Conservation (phyloP, 1,140 invertebrate genomes). For the Heliconius congener region DNA sequence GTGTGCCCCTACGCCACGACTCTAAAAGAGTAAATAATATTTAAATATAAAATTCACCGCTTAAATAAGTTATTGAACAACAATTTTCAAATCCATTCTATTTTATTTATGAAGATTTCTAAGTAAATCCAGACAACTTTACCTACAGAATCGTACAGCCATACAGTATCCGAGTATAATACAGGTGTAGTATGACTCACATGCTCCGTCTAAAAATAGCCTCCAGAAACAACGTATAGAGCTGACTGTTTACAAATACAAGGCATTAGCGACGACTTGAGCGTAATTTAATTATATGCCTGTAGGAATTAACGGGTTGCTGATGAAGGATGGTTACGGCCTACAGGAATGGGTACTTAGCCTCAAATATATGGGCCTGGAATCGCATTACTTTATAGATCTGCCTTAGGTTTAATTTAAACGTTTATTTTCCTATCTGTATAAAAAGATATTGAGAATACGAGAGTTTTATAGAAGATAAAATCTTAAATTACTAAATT, state of each 20-base stretch:
- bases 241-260: constrained; percentile 55
- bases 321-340: constrained; percentile 14
- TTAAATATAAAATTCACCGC: too few species aligned
- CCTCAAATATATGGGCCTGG: not conserved
- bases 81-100: not conserved
- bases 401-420: not conserved
- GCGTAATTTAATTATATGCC: constrained; percentile 51
- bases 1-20: too few species aligned
- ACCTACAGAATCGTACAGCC: not conserved
- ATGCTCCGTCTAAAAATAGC: constrained; percentile 47
- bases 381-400: not conserved
- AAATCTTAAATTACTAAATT: not conserved
- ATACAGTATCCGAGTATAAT: not conserved
- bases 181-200: constrained; percentile 45
- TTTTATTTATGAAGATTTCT: not conserved
- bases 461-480: not conserved
- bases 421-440: not conserved
- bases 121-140: not conserved
- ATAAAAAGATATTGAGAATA: not conserved
- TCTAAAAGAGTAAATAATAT: too few species aligned
- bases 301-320: constrained; percentile 42
- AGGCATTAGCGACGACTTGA: constrained; percentile 49
- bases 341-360: constrained; percentile 26
- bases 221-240: constrained; percentile 35
- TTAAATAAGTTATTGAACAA: too few species aligned